A percentile compares a stretch with the other conserved stretches of the same genome.
Conservation (phyloP, 2,888 invertebrate species). For the Neuroscelio doddi region DNA sequence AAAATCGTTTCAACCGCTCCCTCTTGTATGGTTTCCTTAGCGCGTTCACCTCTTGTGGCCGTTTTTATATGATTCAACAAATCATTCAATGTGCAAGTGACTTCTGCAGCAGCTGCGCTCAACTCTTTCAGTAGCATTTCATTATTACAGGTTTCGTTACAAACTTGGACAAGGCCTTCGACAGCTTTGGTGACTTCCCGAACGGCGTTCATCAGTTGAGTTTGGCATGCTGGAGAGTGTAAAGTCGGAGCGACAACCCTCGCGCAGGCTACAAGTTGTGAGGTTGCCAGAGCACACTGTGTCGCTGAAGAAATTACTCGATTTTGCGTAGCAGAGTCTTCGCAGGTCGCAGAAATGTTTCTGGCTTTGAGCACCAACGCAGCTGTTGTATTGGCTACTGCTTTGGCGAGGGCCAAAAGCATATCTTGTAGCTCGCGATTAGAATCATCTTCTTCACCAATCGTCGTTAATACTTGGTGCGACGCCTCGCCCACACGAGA, state of each 20-base stretch:
- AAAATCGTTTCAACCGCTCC: slow-evolving; percentile 92
- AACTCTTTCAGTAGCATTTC: slow-evolving; percentile 82
- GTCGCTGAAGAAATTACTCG: slow-evolving; percentile 96
- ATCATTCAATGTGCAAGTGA: slow-evolving; percentile 90
- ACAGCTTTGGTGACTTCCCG: slow-evolving; percentile 94
- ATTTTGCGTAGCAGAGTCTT: slow-evolving; percentile 86
- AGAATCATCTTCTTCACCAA: slow-evolving; percentile 91
- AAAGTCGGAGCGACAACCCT: slow-evolving; percentile 93
- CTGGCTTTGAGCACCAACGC: slow-evolving; percentile 96
- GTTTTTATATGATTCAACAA: slow-evolving; percentile 91
- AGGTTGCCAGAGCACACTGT: slow-evolving; percentile 96
- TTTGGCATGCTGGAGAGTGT: slow-evolving; percentile 87
- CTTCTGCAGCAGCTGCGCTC: slow-evolving; percentile 88
- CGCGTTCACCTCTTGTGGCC: slow-evolving; percentile 77
- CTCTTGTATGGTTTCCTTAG: slow-evolving; percentile 78
- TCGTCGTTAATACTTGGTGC: slow-evolving; percentile 92
- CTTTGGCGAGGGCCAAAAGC: slow-evolving; percentile 94
- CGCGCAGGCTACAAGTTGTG: slow-evolving; percentile 97
- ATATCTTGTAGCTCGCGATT: slow-evolving; percentile 91
- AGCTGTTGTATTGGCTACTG: slow-evolving; percentile 98
- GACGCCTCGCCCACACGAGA: slow-evolving; percentile 97
- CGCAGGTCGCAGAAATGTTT: slow-evolving; percentile 93
- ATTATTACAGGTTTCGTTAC: slow-evolving; percentile 82
- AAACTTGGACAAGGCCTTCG: slow-evolving; percentile 87
- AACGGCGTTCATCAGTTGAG: slow-evolving; percentile 93